These are phyloP conservation scores for Aythya baeri DNA, from an alignment of 2,113 vertebrate species.

Conservation along the genomic window DNA sequence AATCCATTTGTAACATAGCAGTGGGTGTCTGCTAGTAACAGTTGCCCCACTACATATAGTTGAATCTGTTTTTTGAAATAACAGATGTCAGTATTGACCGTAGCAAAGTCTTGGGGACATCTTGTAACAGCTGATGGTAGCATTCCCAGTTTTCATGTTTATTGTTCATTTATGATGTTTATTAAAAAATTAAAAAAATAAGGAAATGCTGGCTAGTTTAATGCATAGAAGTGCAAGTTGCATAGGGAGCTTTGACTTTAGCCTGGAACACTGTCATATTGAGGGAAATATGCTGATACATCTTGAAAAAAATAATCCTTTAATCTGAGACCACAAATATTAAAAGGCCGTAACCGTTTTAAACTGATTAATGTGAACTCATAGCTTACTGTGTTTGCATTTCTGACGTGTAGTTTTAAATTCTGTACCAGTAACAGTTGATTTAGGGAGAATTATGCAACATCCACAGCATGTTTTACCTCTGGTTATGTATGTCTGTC, in stretches of 20 bases:
- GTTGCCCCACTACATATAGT: background rate
- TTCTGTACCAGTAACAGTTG: background rate
- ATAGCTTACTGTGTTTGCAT: background rate
- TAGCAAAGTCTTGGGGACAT: background rate
- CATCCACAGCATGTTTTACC: background rate
- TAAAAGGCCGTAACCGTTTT: background rate
- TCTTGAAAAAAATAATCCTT: constrained; percentile 22
- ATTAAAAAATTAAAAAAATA: background rate
- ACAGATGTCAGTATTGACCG: background rate
- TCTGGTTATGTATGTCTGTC: background rate
- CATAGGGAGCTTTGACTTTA: background rate
- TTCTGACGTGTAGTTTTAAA: background rate
- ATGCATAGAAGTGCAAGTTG: background rate
- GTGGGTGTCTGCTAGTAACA: background rate
- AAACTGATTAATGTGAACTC: background rate
- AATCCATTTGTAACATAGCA: background rate
- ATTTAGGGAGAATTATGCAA: background rate
- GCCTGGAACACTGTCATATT: background rate
- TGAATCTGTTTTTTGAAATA: background rate
- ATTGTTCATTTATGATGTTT: background rate
- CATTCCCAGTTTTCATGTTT: background rate
- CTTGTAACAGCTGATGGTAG: background rate
- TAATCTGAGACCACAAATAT: background rate
- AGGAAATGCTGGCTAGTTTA: background rate
- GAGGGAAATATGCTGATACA: background rate